phyloP scores from a whole-genome alignment of 2,888 invertebrate genomes.

The Stenchaetothrips biformis region DNA sequence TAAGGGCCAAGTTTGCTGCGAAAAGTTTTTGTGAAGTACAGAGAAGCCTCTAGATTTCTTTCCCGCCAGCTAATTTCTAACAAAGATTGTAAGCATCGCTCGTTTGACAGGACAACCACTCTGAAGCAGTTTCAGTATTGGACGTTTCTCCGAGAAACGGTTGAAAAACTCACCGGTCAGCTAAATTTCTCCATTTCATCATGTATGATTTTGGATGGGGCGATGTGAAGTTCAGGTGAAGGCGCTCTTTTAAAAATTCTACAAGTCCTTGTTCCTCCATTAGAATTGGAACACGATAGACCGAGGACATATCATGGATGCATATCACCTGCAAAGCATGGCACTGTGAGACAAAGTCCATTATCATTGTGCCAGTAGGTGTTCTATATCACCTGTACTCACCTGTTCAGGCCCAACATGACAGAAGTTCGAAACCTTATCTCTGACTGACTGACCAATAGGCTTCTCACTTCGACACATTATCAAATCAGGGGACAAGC shows the following conservation, averaged over 20 bases:
- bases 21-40: too few species aligned
- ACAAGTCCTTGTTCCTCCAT: constrained; percentile 89
- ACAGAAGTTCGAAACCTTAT: constrained; percentile 94
- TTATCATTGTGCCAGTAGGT: constrained; percentile 30
- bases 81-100: background rate
- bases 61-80: background rate
- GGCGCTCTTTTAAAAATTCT: constrained; percentile 73
- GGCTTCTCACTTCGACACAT: constrained; percentile 87
- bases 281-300: constrained; percentile 91
- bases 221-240: constrained; percentile 64
- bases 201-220: constrained; percentile 66
- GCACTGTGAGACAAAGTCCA: background rate
- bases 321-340: background rate
- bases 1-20: too few species aligned
- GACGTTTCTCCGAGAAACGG: background rate
- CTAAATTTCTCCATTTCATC: constrained; percentile 84
- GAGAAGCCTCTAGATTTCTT: background rate
- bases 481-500: constrained; percentile 89
- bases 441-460: constrained; percentile 69
- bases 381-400: constrained; percentile 37
- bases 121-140: background rate
- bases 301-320: constrained; percentile 78
- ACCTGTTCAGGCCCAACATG: constrained; percentile 91
- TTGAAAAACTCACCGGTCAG: constrained; percentile 54
- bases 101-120: background rate